Conservation (phyloP, 2,113 vertebrate genomes). For the Melanotaenia duboulayi region DNA sequence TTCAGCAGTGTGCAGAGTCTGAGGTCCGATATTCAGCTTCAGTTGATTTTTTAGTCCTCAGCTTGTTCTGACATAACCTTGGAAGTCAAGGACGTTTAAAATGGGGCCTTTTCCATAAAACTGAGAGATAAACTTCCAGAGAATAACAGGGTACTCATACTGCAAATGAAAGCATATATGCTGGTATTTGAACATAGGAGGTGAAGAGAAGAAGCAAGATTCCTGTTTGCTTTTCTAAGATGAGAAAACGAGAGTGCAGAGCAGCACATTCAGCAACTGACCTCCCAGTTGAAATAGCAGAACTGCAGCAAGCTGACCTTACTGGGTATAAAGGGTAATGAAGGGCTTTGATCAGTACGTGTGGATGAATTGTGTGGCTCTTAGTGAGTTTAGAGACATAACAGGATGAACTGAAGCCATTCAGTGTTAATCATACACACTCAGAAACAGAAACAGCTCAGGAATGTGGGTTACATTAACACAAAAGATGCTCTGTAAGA, state of each 20-base stretch:
- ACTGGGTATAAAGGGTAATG: not conserved
- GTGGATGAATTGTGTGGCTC: not conserved
- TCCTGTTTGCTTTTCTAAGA: not conserved
- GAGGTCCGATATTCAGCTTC: not conserved
- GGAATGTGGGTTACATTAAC: constrained; percentile 7
- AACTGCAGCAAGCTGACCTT: not conserved
- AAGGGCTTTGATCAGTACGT: constrained; percentile 1
- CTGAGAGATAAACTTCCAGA: not conserved
- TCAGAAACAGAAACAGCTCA: constrained; percentile 14
- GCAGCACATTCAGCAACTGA: constrained; percentile 6
- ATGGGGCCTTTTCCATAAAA: not conserved
- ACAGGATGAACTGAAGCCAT: constrained; percentile 12
- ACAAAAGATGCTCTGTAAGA: constrained; percentile 4
- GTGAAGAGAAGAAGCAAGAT: not conserved
- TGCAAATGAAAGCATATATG: constrained; percentile 8
- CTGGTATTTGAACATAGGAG: not conserved
- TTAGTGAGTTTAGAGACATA: not conserved
- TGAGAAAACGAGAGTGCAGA: not conserved
- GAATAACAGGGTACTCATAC: not conserved
- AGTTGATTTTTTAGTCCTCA: not conserved
- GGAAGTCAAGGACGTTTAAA: not conserved
- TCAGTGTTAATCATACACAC: constrained; percentile 14
- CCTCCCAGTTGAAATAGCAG: not conserved
- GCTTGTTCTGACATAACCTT: not conserved
- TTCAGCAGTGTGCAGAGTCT: constrained; percentile 6